Base-by-base conservation (phyloP, 2,888 invertebrate genomes). In the Brachyptera putata region DNA sequence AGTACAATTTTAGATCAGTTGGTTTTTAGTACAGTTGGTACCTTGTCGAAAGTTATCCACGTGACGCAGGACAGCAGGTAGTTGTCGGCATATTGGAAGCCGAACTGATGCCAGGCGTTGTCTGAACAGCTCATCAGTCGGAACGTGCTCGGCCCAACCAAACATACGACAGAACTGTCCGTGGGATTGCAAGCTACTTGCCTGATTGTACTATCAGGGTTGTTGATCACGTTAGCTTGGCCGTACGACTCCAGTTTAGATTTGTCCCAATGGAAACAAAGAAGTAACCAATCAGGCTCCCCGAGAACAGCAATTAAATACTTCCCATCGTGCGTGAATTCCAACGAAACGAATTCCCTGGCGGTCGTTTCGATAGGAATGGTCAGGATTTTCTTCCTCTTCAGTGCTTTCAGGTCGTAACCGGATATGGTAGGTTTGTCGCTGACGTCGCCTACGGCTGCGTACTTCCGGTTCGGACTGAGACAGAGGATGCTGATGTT, bases 1-100 rank as follows among this genome's bases (percentile, higher is more conserved):
- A n/a, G n/a, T n/a, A n/a, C n/a, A n/a, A n/a, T n/a, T n/a, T n/a
- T n/a, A n/a, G n/a, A n/a, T n/a, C n/a, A n/a, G n/a, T n/a, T n/a
- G n/a, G n/a, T n/a, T n/a, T n/a, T n/a, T n/a, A n/a, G n/a, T n/a
- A n/a, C n/a, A n/a, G n/a, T n/a, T n/a, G n/a, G n/a, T n/a, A n/a
- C n/a, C n/a, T n/a, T n/a, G 69, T 95, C 95, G 61, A 89, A 80
- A 1, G 87, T 86, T 41, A 95, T 72, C 90, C 95, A 96, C 65
- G 87, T 83, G 68, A 87, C 84, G 49, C 85, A 85, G 9, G 86
- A 84, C 66, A 91, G 84, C 63, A 84, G 79, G 57, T 87, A 82
- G 69, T 84, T 79, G 26, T 93, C 91, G 36, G 86, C 83, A 72
- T 93, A 93, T 65, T 88, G 83, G 76, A 87, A 91, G 9, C 91